Percentiles rank a stretch among this genome's conserved stretches.
Conservation (phyloP, 2,888 invertebrate genomes). For the Yponomeuta cagnagella region DNA sequence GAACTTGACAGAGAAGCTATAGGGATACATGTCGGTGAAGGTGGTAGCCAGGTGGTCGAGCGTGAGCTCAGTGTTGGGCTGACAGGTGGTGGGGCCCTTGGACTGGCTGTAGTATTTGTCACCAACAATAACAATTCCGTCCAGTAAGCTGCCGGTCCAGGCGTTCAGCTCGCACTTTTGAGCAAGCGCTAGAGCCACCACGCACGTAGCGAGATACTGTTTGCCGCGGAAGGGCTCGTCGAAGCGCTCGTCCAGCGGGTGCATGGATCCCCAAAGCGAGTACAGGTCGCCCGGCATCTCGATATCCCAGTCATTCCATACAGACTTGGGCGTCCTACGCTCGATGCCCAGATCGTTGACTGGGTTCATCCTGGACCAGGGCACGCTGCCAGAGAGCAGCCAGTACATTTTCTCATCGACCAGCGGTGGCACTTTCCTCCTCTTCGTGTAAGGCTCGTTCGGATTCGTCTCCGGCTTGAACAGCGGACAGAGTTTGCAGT, state of each 20-base stretch:
- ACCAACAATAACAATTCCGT: conserved; percentile 77
- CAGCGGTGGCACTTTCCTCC: conserved; percentile 38
- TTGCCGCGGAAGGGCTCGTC: conserved; percentile 72
- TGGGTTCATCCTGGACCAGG: conserved; percentile 58
- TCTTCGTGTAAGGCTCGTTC: conserved; percentile 50
- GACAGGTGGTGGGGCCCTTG: conserved; percentile 48
- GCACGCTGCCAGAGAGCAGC: conserved; percentile 54
- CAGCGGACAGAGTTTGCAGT: conserved; percentile 60
- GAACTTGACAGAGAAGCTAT: conserved; percentile 72
- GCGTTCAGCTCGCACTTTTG: conserved; percentile 76
- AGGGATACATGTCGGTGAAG: conserved; percentile 74
- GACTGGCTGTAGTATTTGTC: conserved; percentile 74
- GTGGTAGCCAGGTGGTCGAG: conserved; percentile 73
- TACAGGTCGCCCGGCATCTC: conserved; percentile 81
- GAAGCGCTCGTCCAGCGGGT: conserved; percentile 77
- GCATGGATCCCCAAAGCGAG: conserved; percentile 80
- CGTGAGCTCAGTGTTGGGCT: conserved; percentile 73
- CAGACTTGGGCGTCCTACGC: conserved; percentile 45
- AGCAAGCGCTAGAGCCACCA: conserved; percentile 75
- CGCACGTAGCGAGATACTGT: conserved; percentile 78
- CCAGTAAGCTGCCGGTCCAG: conserved; percentile 78
- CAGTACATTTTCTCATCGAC: conserved; percentile 72
- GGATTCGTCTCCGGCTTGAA: conserved; percentile 60
- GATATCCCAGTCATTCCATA: conserved; percentile 81
- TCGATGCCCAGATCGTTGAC: conserved; percentile 54